Evolutionary conservation across 2,797 vertebrate genomes (phyloP), one percentile per base, ranked within the genome.

Genomic region (Euphonia xanthogaster): DNA sequence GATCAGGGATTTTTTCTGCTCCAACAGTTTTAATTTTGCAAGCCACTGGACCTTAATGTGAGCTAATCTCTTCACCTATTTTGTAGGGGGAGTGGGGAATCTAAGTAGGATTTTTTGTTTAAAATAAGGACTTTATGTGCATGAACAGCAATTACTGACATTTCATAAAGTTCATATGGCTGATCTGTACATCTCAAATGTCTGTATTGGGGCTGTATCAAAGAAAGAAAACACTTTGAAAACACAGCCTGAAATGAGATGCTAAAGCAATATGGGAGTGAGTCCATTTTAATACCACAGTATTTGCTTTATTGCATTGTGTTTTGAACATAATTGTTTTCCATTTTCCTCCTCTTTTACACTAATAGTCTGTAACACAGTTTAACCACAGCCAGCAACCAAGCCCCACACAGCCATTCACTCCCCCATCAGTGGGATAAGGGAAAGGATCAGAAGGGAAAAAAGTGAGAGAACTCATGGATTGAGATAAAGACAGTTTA

Each of bases 1-100:
- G 96, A 97, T 96, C 89, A 93, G 83, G 45, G 95, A 84, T 90
- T 93, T 96, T 97, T 96, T 96, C 71, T 94, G 90, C 96, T 96
- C 68, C 92, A 94, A 42, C 77, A 77, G 75, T 93, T 97, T 97
- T 96, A 97, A 96, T 97, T 97, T 97, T 97, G 94, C 96, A 97
- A 94, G 77, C 92, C 96, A 96, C 83, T 97, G 97, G 96, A 94
- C 97, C 94, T 94, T 96, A 93, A 96, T 97, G 95, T 90, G 88
- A 96, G 85, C 60, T 92, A 97, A 96, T 95, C 44, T 95, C 81
- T 86, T 91, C 40, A 74, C 72, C 70, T 94, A 67, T 95, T 93
- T 95, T 78, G 42, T 58, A 31, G 12, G 39, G 68, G 28, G 31
- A 6, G 22, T 1, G 24, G 10, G 16, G 48, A 83, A 83, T 17